A percentile compares a stretch with the other conserved stretches of the same genome.
These are phyloP conservation scores for Drosophila vallismaia DNA, from an alignment of 2,888 invertebrate genomes.

Conservation along the genomic window DNA sequence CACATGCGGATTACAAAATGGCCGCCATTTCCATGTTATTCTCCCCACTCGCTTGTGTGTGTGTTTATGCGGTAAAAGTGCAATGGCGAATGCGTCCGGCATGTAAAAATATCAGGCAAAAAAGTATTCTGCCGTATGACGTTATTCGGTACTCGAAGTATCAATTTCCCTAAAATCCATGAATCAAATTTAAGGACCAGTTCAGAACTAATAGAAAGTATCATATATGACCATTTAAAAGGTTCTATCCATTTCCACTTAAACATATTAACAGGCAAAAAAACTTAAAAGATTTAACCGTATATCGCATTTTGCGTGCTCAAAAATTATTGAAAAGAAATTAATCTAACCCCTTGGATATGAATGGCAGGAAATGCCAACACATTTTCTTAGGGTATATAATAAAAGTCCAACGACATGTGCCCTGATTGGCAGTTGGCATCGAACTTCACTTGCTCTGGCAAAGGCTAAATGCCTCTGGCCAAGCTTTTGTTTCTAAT, in stretches of 20 bases:
- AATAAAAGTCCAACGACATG: slow-evolving; percentile 22
- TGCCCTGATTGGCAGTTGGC: slow-evolving; percentile 30
- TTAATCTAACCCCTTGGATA: not conserved
- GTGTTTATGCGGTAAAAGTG: slow-evolving; percentile 63
- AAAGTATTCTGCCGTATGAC: not conserved
- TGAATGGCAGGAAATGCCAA: not conserved
- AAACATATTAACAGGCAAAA: no score
- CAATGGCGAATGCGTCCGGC: slow-evolving; percentile 50
- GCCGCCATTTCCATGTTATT: slow-evolving; percentile 69
- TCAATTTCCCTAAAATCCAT: not conserved
- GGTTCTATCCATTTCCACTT: no score
- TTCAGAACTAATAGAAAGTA: no score
- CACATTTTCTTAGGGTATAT: not conserved
- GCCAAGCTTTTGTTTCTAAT: slow-evolving; percentile 75
- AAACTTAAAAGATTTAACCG: no score
- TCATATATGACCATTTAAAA: no score
- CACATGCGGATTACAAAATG: slow-evolving; percentile 78
- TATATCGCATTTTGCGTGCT: not conserved
- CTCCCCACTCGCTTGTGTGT: slow-evolving; percentile 10
- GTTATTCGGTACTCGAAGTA: not conserved
- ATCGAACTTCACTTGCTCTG: slow-evolving; percentile 32
- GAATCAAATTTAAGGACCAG: no score
- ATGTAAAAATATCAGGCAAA: slow-evolving; percentile 25
- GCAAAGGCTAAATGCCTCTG: slow-evolving; percentile 52
- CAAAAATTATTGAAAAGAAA: not conserved